Evolutionary conservation across 2,113 vertebrate genomes (phyloP).

Genomic region (Falco punctatus): DNA sequence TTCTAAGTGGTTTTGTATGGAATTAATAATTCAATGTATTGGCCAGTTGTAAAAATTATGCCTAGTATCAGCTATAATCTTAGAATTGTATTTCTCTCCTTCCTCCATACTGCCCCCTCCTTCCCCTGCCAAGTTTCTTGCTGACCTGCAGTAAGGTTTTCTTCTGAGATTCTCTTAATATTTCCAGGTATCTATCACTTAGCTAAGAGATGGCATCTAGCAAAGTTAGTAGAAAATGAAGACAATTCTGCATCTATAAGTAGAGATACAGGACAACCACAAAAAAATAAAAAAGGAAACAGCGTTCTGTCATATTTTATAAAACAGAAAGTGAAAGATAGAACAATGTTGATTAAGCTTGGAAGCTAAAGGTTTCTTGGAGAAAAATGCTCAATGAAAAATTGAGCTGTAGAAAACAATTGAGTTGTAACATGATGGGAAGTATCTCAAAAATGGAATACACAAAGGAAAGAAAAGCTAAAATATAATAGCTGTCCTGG

Average conservation of each 20-base stretch:
- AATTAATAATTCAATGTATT: background rate
- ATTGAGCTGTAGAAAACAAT: background rate
- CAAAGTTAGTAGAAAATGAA: background rate
- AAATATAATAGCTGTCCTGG: background rate
- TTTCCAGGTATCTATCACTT: background rate
- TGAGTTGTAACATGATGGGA: background rate
- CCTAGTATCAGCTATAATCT: background rate
- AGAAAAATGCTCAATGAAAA: background rate
- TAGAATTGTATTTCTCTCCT: background rate
- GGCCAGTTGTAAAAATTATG: background rate
- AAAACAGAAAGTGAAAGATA: background rate
- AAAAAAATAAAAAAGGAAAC: background rate
- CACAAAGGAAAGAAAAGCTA: background rate
- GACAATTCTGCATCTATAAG: background rate
- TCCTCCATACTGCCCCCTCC: background rate
- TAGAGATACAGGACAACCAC: background rate
- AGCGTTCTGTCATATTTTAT: background rate
- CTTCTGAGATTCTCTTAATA: background rate
- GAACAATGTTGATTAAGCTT: background rate
- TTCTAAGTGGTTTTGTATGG: background rate
- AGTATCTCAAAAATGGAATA: background rate
- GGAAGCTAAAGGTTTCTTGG: background rate
- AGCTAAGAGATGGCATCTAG: background rate
- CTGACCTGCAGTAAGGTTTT: background rate
- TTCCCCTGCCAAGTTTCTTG: background rate